A percentile compares a stretch with the other conserved stretches of the same genome.
phyloP scores from a whole-genome alignment of 2,888 invertebrate species.

The Acrobasis repandana region DNA sequence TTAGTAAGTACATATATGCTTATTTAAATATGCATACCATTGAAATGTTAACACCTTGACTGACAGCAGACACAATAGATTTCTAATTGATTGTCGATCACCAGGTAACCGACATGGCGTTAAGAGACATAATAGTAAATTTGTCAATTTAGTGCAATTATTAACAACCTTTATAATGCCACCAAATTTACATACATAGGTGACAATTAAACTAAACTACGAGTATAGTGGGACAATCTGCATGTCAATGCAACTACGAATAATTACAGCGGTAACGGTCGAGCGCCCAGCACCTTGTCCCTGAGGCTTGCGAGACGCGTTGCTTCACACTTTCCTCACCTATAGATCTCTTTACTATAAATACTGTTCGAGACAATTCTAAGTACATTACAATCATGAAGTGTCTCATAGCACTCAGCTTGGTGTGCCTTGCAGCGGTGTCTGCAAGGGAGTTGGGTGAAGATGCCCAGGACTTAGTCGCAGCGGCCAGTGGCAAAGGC shows the following conservation, averaged over 20 bases:
- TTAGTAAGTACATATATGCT: too few species aligned
- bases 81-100: too few species aligned
- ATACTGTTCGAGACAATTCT: conserved; percentile 52
- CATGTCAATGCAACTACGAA: conserved; percentile 31
- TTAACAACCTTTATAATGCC: background rate
- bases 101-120: too few species aligned
- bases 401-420: conserved; percentile 62
- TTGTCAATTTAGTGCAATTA: too few species aligned
- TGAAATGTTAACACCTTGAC: too few species aligned
- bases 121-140: too few species aligned
- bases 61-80: too few species aligned
- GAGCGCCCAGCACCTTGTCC: conserved; percentile 59
- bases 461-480: conserved; percentile 68
- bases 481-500: conserved; percentile 66
- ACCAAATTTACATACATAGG: background rate
- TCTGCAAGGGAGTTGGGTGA: conserved; percentile 64
- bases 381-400: conserved; percentile 67
- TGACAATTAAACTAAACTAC: conserved; percentile 10
- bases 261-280: conserved; percentile 61
- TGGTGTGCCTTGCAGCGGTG: conserved; percentile 69
- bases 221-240: conserved; percentile 18
- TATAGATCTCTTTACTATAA: conserved; percentile 60
- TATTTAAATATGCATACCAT: too few species aligned
- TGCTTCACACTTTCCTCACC: conserved; percentile 73
- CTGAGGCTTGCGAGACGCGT: conserved; percentile 50